These are phyloP conservation scores for Dromaius novaehollandiae DNA, from an alignment of 2,113 vertebrate species.

Conservation along the genomic window DNA sequence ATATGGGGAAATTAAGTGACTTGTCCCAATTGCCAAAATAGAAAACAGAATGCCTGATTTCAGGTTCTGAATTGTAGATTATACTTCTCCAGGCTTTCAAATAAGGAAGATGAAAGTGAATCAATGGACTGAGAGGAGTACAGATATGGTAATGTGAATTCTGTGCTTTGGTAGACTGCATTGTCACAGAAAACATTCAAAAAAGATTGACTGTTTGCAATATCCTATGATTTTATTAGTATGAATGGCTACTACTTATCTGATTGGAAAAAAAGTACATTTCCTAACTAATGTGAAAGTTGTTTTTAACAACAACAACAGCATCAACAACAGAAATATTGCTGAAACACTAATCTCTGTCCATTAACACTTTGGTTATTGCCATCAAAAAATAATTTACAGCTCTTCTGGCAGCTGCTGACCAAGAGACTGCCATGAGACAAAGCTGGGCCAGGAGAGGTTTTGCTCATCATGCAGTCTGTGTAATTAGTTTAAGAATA, in stretches of 20 bases:
- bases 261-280: not conserved
- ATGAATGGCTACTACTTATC: not conserved
- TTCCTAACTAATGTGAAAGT: not conserved
- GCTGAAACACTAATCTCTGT: not conserved
- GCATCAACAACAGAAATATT: not conserved
- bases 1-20: not conserved
- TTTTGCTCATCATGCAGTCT: not conserved
- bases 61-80: not conserved
- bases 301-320: not conserved
- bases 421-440: not conserved
- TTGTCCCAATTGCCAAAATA: not conserved
- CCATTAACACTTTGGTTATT: constrained; percentile 34
- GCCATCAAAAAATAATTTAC: constrained; percentile 49
- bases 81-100: not conserved
- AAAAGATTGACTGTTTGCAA: not conserved
- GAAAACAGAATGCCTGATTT: not conserved
- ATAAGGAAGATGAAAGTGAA: not conserved
- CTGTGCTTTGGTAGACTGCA: not conserved
- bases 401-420: not conserved
- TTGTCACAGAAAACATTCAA: not conserved
- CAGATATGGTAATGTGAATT: not conserved
- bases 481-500: constrained; percentile 43
- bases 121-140: not conserved
- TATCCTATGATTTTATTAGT: not conserved
- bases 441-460: not conserved